Base-by-base conservation (phyloP, 2,113 vertebrate genomes). In the Cololabis saira region DNA sequence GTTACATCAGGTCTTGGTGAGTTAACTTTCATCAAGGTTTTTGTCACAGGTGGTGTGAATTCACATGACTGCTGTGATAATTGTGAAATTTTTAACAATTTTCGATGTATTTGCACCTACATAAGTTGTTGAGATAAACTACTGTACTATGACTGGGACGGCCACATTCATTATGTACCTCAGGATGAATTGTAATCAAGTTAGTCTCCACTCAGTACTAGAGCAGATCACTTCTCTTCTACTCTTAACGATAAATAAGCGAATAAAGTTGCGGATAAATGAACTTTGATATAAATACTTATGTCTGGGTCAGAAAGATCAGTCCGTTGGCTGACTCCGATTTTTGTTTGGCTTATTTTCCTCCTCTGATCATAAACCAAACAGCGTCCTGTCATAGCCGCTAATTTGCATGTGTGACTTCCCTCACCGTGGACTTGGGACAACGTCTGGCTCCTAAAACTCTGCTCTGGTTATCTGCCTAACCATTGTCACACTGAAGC, bases 351-450 rank as follows among this genome's bases (percentile, higher is more conserved):
- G 30, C 57, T 78, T 50, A 42, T 54, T 61, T 51, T 56, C 14
- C 54, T 57, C 63, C 53, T 61, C 62, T 8, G 24, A 67, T 43
- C 15, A 53, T 71, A 44, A 67, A 60, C 19, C 4, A 33, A 74
- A 14, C 37, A 16, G 13, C 52, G n/a, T 65, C 9, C 11, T 33
- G 10, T 47, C 15, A 44, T 43, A 53, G 21, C 47, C 0, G 1
- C 9, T 4, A 33, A 82, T 90, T 87, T 88, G 78, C 80, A 78
- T 81, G 27, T 73, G 33, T 69, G 15, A 76, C 61, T 67, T 83
- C 37, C 64, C 48, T 59, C 27, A 43, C 33, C 1, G 7, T 45
- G 11, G 47, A 57, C 13, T 9, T 16, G 48, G 55, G 73, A 67
- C 24, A 43, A 66, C 40, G 62, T 75, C 58, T 43, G 9, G 30